Evolutionary conservation across 2,113 vertebrate species (phyloP), one percentile per base, ranked within the genome.

Genomic region (Gymnarchus niloticus): DNA sequence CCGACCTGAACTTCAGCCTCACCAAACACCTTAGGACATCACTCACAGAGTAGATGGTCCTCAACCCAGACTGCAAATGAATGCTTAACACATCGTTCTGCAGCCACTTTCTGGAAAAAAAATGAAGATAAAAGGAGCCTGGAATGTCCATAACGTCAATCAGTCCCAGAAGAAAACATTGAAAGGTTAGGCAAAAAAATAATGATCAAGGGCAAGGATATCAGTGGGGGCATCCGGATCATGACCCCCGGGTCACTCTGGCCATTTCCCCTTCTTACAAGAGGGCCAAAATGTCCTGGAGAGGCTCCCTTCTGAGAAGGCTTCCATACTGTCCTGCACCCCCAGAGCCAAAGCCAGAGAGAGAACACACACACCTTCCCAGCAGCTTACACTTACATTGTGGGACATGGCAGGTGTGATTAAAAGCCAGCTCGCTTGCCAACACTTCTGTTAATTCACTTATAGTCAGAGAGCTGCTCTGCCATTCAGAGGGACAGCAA

Each of bases 391-490:
- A 54, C 86, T 84, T 73, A 80, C 86, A 80, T 56, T 57, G 41
- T 51, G 57, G 65, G 84, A 83, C 82, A 83, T 85, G 48, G 81
- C 84, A 85, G 77, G 83, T 61, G 57, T 84, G 84, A 54, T 83
- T 78, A 59, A 86, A 73, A 10, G 78, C 65, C 56, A 48, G 48
- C 73, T 48, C 14, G 10, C 41, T 49, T 17, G 76, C 85, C 87
- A 81, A 57, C 51, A 46, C n/a, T 33, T 28, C 84, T 33, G 52
- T 51, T 49, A 3, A 59, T 73, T 59, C 41, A 83, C 59, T 78
- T 41, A 78, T 78, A 56, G 56, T 33, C 65, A 5, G 21, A 37
- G 48, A 56, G 49, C 33, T 25, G 3, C 2, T 0, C 49, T 56
- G 19, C 65, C 84, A 52, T 56, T 85, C 46, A 84, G 14, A 28